These are phyloP conservation scores for Hyposmocoma kahamanoa DNA, from an alignment of 1,140 invertebrate genomes.

Conservation along the genomic window DNA sequence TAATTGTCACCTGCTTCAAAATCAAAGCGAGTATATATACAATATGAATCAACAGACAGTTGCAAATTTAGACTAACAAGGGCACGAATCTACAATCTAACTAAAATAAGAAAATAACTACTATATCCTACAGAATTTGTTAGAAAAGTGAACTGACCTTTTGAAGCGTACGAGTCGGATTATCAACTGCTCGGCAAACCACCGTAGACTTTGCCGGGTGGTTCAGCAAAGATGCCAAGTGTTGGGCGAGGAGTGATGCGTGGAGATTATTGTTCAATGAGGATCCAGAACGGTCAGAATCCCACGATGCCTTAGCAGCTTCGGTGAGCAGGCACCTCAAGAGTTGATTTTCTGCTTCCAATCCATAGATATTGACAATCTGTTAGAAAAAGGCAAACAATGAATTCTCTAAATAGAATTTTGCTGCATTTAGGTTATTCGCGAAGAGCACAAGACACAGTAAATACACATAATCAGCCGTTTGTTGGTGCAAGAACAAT, in stretches of 20 bases:
- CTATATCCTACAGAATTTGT: conserved; percentile 1
- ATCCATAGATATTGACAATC: conserved; percentile 60
- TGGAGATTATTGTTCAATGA: conserved; percentile 40
- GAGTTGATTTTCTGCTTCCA: conserved; percentile 67
- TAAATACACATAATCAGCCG: too few relatives aligned
- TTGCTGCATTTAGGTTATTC: too few relatives aligned
- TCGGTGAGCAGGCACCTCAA: conserved; percentile 59
- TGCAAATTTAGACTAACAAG: too few relatives aligned
- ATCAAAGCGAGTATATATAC: too few relatives aligned
- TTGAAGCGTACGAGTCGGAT: conserved; percentile 48
- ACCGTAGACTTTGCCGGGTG: conserved; percentile 64
- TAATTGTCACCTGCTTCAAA: too few relatives aligned
- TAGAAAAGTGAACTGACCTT: conserved; percentile 56
- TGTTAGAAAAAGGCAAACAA: conserved; percentile 23
- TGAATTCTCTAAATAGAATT: too few relatives aligned
- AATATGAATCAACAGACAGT: too few relatives aligned
- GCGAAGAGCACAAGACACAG: too few relatives aligned
- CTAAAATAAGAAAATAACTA: not conserved
- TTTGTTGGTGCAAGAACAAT: too few relatives aligned
- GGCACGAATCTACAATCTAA: too few relatives aligned
- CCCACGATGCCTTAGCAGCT: conserved; percentile 55
- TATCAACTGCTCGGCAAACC: conserved; percentile 58
- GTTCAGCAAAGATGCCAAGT: conserved; percentile 49
- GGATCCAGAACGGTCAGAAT: conserved; percentile 44
- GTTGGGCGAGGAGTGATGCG: conserved; percentile 52